Conservation (phyloP, 2,888 invertebrate species). For the Ectemnius continuus region DNA sequence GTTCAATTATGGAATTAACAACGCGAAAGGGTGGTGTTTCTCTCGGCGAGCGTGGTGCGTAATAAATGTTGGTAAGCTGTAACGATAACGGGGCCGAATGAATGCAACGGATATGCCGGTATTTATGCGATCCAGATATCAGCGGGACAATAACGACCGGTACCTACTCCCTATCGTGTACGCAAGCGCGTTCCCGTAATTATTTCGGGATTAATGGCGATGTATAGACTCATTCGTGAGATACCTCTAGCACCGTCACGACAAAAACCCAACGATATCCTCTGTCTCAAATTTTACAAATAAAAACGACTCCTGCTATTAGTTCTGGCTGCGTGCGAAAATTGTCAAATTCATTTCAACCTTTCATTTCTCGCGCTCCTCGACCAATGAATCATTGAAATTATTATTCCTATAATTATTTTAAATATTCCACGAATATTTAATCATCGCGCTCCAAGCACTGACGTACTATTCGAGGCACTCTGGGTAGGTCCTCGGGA, state of each 20-base stretch:
- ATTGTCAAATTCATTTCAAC: background rate
- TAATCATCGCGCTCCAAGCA: no score
- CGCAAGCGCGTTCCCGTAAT: constrained; percentile 53
- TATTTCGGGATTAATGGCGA: constrained; percentile 62
- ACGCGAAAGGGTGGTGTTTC: constrained; percentile 42
- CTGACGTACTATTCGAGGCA: no score
- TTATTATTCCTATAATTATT: no score
- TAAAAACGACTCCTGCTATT: background rate
- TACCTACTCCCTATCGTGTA: constrained; percentile 43
- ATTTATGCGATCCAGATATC: constrained; percentile 67
- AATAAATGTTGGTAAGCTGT: constrained; percentile 56
- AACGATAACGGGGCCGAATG: constrained; percentile 62
- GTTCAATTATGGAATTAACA: constrained; percentile 66
- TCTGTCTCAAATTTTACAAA: background rate
- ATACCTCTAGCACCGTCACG: constrained; percentile 35
- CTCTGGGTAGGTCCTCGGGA: background rate
- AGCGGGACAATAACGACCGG: constrained; percentile 60
- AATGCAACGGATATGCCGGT: constrained; percentile 63
- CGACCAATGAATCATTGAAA: no score
- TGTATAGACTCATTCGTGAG: constrained; percentile 38
- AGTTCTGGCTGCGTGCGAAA: background rate
- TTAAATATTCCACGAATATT: no score
- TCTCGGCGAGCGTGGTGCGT: constrained; percentile 54
- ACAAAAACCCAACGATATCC: constrained; percentile 1
- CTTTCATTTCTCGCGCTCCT: no score